A percentile compares a stretch with the other conserved stretches of the same genome.
Conservation (phyloP, 2,888 invertebrate genomes). For the Tolmerus cingulatus region DNA sequence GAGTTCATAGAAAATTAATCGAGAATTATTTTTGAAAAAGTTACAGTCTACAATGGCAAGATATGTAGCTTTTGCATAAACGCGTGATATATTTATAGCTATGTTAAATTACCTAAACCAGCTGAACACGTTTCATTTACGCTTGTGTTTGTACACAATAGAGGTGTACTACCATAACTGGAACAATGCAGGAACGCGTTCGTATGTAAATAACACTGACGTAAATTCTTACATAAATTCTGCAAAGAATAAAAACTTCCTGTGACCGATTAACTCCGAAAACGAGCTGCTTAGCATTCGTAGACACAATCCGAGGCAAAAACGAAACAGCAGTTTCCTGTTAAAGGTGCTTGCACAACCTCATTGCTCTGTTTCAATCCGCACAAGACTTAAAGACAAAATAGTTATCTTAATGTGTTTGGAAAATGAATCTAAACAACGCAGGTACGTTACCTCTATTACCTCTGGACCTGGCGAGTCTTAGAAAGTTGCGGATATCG, state of each 20-base stretch:
- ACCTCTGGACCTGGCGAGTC: neutral
- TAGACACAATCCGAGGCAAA: neutral
- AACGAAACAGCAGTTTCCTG: neutral
- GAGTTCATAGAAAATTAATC: neutral
- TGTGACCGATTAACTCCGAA: neutral
- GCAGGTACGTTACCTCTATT: neutral
- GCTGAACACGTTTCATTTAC: neutral
- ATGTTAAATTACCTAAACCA: neutral
- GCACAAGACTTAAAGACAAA: neutral
- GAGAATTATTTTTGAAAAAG: neutral
- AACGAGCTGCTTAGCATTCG: neutral
- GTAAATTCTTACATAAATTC: neutral
- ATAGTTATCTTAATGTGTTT: neutral
- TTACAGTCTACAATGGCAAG: neutral
- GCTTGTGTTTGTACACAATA: neutral
- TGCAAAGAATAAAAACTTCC: neutral
- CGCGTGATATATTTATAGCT: too few relatives aligned
- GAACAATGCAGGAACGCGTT: neutral
- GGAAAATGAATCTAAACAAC: neutral
- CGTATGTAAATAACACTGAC: neutral
- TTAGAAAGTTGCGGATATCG: neutral
- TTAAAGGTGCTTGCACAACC: neutral
- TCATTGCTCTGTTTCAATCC: neutral
- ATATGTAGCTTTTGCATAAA: neutral
- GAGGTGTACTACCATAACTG: neutral